These are phyloP conservation scores for Parascotia fuliginaria DNA, from an alignment of 2,888 invertebrate genomes.

Conservation along the genomic window DNA sequence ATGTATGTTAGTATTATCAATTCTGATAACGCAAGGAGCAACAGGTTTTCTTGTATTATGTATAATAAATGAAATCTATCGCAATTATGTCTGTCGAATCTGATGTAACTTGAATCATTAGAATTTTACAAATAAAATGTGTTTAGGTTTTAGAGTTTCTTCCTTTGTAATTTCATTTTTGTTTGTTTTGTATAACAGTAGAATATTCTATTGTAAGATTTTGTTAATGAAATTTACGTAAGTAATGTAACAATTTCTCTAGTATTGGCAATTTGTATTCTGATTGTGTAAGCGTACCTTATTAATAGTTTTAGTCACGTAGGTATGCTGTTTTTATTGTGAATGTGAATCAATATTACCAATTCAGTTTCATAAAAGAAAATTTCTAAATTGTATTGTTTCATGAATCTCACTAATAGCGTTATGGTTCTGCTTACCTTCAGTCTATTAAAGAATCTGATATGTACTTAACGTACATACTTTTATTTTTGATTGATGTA, in stretches of 20 bases:
- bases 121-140: too few relatives aligned
- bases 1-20: too few relatives aligned
- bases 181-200: too few relatives aligned
- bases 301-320: neutral
- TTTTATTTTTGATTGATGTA: constrained; percentile 25
- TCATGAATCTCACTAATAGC: neutral
- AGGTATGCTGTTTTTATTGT: neutral
- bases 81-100: too few relatives aligned
- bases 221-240: neutral
- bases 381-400: neutral
- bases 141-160: too few relatives aligned
- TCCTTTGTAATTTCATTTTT: too few relatives aligned
- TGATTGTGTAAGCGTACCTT: constrained; percentile 1
- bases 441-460: neutral
- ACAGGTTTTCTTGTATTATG: too few relatives aligned
- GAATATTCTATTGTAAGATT: neutral
- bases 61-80: too few relatives aligned
- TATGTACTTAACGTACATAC: constrained; percentile 17
- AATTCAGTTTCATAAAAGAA: neutral
- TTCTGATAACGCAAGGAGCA: too few relatives aligned
- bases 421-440: neutral
- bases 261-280: neutral
- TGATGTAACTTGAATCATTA: too few relatives aligned
- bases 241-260: neutral
- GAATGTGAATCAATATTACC: too few relatives aligned